These are phyloP conservation scores for Dioctria linearis DNA, from an alignment of 2,888 invertebrate genomes.

Conservation along the genomic window DNA sequence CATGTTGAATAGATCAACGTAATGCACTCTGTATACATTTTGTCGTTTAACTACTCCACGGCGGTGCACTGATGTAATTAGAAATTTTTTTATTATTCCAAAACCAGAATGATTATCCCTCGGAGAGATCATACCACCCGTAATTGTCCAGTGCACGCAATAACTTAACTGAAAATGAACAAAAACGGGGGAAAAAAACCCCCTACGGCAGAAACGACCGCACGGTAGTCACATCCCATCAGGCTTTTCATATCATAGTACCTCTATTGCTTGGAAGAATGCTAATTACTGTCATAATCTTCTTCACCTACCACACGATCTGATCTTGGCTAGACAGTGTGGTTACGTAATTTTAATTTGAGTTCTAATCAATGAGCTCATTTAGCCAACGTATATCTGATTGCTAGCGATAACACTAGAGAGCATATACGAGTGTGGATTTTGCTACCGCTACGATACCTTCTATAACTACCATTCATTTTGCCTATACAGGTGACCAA, in stretches of 20 bases:
- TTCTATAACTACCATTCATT: not conserved
- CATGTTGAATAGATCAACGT: too few species aligned
- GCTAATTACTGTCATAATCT: constrained; percentile 53
- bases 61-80: not conserved
- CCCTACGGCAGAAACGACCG: not conserved
- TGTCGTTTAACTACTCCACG: not conserved
- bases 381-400: constrained; percentile 56
- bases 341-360: constrained; percentile 55
- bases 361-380: constrained; percentile 53
- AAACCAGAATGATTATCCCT: constrained; percentile 28
- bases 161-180: not conserved
- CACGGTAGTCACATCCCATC: too few species aligned
- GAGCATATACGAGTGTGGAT: not conserved
- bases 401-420: constrained; percentile 46
- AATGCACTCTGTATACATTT: too few species aligned
- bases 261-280: not conserved
- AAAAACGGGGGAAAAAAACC: not conserved
- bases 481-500: constrained; percentile 34
- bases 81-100: constrained; percentile 16
- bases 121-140: constrained; percentile 26
- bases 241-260: too few species aligned
- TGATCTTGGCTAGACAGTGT: constrained; percentile 37
- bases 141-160: constrained; percentile 38
- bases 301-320: constrained; percentile 55
- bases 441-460: not conserved